These are phyloP conservation scores for Tenthredo amoena DNA, from an alignment of 2,888 invertebrate genomes.

Conservation along the genomic window DNA sequence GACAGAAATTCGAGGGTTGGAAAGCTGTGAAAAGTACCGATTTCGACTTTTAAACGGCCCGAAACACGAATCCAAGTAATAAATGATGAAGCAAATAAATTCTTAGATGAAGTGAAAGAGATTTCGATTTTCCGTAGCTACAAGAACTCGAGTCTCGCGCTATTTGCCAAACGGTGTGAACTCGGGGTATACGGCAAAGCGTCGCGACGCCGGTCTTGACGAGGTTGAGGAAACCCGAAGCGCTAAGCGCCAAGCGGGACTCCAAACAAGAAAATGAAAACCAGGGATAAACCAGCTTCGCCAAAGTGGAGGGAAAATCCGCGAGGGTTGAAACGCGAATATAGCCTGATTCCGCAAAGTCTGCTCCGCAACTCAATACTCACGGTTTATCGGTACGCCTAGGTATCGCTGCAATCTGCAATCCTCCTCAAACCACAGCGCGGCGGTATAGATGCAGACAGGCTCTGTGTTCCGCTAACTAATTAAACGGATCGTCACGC, in stretches of 20 bases:
- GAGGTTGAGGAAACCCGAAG: not conserved
- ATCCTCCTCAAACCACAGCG: not conserved
- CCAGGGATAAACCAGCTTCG: not conserved
- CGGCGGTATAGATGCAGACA: slow-evolving; percentile 1
- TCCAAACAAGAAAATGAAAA: not conserved
- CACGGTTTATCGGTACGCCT: not conserved
- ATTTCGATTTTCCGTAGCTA: not conserved
- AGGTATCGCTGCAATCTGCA: not conserved
- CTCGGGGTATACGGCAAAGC: not conserved
- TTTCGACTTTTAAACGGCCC: not conserved
- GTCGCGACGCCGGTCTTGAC: not conserved
- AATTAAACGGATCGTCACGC: slow-evolving; percentile 48
- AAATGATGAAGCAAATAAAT: not conserved
- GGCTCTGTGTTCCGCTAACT: slow-evolving; percentile 24
- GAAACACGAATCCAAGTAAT: not conserved
- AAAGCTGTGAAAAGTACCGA: not conserved
- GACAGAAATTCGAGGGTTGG: not conserved
- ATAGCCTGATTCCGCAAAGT: not conserved
- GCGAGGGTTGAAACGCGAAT: not conserved
- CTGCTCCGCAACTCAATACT: not conserved
- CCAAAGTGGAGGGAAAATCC: not conserved
- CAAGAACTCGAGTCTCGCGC: not conserved
- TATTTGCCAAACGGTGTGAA: not conserved
- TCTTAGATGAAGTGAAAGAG: not conserved
- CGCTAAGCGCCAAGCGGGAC: not conserved